phyloP scores from a whole-genome alignment of 1,140 invertebrate genomes.

The Carposina sasakii region DNA sequence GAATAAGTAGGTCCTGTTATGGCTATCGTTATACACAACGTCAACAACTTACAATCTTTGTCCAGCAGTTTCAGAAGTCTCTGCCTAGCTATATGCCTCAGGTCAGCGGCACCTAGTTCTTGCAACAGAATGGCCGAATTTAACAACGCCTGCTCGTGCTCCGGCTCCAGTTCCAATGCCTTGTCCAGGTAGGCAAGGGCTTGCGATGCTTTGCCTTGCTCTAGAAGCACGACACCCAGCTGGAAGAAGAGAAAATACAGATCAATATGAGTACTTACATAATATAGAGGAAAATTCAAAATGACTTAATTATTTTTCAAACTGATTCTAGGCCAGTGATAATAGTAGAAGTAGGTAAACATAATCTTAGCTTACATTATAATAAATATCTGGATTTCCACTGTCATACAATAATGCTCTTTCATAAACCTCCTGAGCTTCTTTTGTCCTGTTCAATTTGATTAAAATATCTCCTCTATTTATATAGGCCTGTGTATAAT shows the following conservation, averaged over 20 bases:
- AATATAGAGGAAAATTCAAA: too few relatives aligned
- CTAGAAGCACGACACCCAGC: conserved; percentile 94
- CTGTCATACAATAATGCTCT: conserved; percentile 93
- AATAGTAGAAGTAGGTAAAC: too few relatives aligned
- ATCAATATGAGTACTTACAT: too few relatives aligned
- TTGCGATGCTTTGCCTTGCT: conserved; percentile 92
- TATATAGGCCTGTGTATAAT: conserved; percentile 98
- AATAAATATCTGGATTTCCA: conserved; percentile 97
- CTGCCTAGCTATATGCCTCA: conserved; percentile 84
- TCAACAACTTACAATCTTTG: conserved; percentile 74
- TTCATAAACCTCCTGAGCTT: conserved; percentile 96
- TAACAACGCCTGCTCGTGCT: conserved; percentile 94
- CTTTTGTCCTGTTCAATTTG: conserved; percentile 94
- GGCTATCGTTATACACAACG: too few relatives aligned
- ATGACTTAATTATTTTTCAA: too few relatives aligned
- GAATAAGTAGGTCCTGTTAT: too few relatives aligned
- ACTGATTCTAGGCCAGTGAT: too few relatives aligned
- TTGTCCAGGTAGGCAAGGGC: conserved; percentile 94
- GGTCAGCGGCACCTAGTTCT: conserved; percentile 85
- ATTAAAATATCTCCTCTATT: conserved; percentile 97
- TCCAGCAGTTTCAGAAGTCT: conserved; percentile 86
- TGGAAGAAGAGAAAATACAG: conserved; percentile 54
- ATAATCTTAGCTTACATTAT: conserved; percentile 91
- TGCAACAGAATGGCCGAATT: conserved; percentile 97
- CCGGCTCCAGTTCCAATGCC: conserved; percentile 93